Evolutionary conservation across 2,888 invertebrate genomes (phyloP).

Genomic region (Nymphalis polychloros): DNA sequence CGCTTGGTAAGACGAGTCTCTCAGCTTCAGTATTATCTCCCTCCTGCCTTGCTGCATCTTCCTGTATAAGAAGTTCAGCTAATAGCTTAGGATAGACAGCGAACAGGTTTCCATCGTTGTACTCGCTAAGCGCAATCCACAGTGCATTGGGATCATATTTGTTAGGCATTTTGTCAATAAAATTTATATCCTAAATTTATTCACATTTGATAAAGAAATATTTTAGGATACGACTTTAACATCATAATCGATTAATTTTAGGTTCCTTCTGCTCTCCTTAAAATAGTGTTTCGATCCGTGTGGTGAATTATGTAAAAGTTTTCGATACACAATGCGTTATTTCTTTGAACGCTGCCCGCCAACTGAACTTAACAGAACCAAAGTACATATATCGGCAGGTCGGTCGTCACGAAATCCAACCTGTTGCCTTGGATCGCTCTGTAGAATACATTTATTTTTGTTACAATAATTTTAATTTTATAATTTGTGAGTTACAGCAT

Average conservation of each 20-base stretch:
- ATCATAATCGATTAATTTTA: neutral
- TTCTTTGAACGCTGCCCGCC: constrained; percentile 32
- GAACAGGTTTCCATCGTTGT: constrained; percentile 83
- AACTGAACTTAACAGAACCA: constrained; percentile 27
- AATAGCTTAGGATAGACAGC: constrained; percentile 85
- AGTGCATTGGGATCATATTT: constrained; percentile 67
- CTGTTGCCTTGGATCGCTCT: constrained; percentile 23
- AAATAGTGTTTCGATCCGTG: too few species aligned
- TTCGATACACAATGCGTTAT: constrained; percentile 27
- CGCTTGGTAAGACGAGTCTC: constrained; percentile 85
- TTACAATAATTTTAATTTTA: too few species aligned
- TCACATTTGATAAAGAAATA: too few species aligned
- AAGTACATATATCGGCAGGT: constrained; percentile 7
- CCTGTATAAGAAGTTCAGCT: constrained; percentile 81
- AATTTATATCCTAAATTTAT: too few species aligned
- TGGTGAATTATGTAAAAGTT: neutral
- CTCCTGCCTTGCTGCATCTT: constrained; percentile 68
- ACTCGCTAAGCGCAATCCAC: constrained; percentile 82
- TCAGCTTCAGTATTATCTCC: constrained; percentile 75
- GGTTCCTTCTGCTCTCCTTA: neutral
- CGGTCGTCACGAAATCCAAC: constrained; percentile 20
- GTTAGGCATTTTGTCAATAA: constrained; percentile 52
- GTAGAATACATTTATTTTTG: too few species aligned
- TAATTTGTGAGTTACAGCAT: too few species aligned
- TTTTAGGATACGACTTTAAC: neutral